Percentiles rank a stretch among this genome's conserved stretches.
Conservation (phyloP, 2,113 vertebrate species). For the Crotalus tigris region DNA sequence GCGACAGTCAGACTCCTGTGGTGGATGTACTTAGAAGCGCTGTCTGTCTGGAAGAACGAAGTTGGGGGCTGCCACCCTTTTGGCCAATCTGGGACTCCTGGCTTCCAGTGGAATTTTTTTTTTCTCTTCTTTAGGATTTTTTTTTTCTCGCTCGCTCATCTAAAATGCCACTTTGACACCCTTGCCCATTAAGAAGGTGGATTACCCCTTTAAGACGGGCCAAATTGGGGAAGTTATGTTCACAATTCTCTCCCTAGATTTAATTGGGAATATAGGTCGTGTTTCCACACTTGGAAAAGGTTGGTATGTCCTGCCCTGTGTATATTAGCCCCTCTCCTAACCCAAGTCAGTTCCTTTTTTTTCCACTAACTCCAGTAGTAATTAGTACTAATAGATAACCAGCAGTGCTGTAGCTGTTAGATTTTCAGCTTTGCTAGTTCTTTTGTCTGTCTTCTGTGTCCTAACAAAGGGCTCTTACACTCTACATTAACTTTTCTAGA, state of each 20-base stretch:
- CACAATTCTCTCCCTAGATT: constrained; percentile 99
- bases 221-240: constrained; percentile 91
- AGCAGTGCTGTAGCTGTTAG: constrained; percentile 76
- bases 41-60: constrained; percentile 74
- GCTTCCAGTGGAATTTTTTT: constrained; percentile 73
- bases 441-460: constrained; percentile 78
- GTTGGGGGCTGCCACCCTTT: constrained; percentile 72
- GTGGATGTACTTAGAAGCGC: constrained; percentile 74
- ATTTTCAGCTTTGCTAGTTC: constrained; percentile 77
- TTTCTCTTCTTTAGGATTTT: constrained; percentile 68
- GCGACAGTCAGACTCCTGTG: constrained; percentile 69
- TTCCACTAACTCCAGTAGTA: constrained; percentile 90
- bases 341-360: constrained; percentile 85
- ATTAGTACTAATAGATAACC: constrained; percentile 81
- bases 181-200: constrained; percentile 85
- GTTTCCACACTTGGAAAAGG: constrained; percentile 99
- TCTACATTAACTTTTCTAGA: constrained; percentile 67
- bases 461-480: constrained; percentile 67
- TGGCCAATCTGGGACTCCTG: constrained; percentile 76
- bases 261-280: constrained; percentile 99
- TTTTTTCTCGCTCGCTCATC: constrained; percentile 80
- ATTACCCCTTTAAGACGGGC: constrained; percentile 84
- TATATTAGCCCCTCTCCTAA: constrained; percentile 98
- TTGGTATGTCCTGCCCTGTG: constrained; percentile 99
- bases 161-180: constrained; percentile 81